Conservation (phyloP, 2,797 vertebrate species). For the Dicrostonyx torquatus region DNA sequence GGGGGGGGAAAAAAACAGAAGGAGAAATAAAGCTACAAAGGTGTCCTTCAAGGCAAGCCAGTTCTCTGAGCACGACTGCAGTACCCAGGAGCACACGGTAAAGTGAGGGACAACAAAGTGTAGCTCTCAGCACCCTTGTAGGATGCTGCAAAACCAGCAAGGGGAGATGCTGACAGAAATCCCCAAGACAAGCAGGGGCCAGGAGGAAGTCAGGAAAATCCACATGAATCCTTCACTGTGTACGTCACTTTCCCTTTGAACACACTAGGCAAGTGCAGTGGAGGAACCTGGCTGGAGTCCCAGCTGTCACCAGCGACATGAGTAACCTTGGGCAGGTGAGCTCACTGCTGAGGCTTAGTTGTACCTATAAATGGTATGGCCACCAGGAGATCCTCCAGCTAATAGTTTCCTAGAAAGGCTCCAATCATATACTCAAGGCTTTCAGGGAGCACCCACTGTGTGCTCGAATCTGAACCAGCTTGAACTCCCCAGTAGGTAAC, state of each 20-base stretch:
- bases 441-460: slow-evolving; percentile 43
- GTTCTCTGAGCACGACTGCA: background rate
- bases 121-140: background rate
- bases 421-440: background rate
- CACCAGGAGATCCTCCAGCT: background rate
- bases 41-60: background rate
- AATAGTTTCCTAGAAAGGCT: slow-evolving; percentile 28
- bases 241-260: slow-evolving; percentile 58
- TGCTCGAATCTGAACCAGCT: background rate
- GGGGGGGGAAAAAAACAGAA: background rate
- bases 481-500: background rate
- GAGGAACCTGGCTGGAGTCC: slow-evolving; percentile 41
- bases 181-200: background rate
- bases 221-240: background rate
- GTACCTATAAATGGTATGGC: background rate
- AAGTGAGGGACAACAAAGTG: background rate
- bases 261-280: background rate
- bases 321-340: slow-evolving; percentile 43
- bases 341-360: background rate
- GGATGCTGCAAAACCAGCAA: background rate
- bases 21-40: background rate
- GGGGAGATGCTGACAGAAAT: background rate
- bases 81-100: background rate
- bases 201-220: slow-evolving; percentile 36
- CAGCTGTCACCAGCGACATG: slow-evolving; percentile 2